Evolutionary conservation across 1,140 invertebrate genomes (phyloP), one percentile per base, ranked within the genome.

Genomic region (Melitaea cinxia): DNA sequence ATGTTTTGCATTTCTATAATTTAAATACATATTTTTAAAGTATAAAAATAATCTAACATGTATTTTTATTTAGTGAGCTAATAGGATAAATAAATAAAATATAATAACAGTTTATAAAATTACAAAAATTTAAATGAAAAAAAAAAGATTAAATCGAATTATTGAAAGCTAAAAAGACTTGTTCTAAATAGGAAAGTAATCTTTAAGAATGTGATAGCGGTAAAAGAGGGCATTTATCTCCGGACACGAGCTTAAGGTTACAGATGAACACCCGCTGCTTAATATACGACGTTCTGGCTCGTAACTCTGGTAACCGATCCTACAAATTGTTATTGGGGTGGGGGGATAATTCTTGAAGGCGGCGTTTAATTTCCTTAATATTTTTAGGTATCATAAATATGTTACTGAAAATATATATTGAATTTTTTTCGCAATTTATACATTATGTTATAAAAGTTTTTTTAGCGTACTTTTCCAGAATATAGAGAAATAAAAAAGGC

Each of bases 221-320:
- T 42, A 50, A 50, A 50, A 39, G 39, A 45, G 55, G 15, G 37
- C 24, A 47, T 49, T 58, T 58, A 58, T 58, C 39, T 58, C 26
- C 26, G 42, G 56, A 58, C 33, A 37, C 23, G 42, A 58, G 63
- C 55, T 65, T 59, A 54, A 59, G 23, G 55, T 54, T 65, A 54
- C 47, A 67, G 53, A 60, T 39, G 58, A 62, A 56, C 58, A 50
- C 65, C 57, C 58, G 42, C 65, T 45, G 33, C 19, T 54, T 67
- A 61, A 67, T 67, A 61, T 61, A 67, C 65, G 65, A 50, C 55
- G 65, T 65, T 65, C 63, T 50, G 56, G 55, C 4, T 59, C 63
- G 63, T 65, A 65, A 65, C 52, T 58, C 49, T 56, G 63, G 24
- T 49, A 24, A 37, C 49, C 30, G 64, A 67, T 55, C 65, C 59